Conservation (phyloP, 2,797 vertebrate species). For the Adrianichthys oophorus region DNA sequence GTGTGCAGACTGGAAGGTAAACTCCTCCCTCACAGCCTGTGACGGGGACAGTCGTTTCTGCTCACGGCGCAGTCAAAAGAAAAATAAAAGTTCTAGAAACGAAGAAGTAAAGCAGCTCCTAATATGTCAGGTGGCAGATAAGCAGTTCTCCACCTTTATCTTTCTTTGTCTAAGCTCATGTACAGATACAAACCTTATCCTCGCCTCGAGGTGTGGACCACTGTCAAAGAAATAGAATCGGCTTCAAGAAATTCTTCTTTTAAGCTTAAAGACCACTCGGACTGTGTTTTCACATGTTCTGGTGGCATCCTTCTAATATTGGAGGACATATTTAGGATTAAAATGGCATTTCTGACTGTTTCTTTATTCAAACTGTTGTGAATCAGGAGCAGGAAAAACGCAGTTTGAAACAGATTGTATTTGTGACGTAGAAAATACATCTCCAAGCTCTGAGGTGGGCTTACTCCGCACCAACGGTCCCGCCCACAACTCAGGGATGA, state of each 20-base stretch:
- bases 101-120: slow-evolving; percentile 51
- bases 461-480: too few relatives aligned
- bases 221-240: slow-evolving; percentile 62
- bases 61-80: slow-evolving; percentile 20
- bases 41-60: slow-evolving; percentile 34
- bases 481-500: too few relatives aligned
- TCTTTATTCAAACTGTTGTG: too few relatives aligned
- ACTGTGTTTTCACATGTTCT: too few relatives aligned
- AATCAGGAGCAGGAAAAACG: too few relatives aligned
- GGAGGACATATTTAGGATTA: too few relatives aligned
- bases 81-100: slow-evolving; percentile 28
- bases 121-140: slow-evolving; percentile 56
- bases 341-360: too few relatives aligned
- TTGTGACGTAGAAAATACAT: too few relatives aligned
- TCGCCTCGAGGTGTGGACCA: slow-evolving; percentile 47
- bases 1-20: slow-evolving; percentile 25
- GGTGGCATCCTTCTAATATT: too few relatives aligned
- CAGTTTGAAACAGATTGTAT: too few relatives aligned
- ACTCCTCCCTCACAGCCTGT: slow-evolving; percentile 7
- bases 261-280: slow-evolving; percentile 32
- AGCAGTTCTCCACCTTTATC: slow-evolving; percentile 61
- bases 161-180: slow-evolving; percentile 63
- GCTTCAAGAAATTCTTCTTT: slow-evolving; percentile 38
- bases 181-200: slow-evolving; percentile 67
- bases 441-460: too few relatives aligned